These are phyloP conservation scores for Cranoglanis bouderius DNA, from an alignment of 2,113 vertebrate species.

Conservation along the genomic window DNA sequence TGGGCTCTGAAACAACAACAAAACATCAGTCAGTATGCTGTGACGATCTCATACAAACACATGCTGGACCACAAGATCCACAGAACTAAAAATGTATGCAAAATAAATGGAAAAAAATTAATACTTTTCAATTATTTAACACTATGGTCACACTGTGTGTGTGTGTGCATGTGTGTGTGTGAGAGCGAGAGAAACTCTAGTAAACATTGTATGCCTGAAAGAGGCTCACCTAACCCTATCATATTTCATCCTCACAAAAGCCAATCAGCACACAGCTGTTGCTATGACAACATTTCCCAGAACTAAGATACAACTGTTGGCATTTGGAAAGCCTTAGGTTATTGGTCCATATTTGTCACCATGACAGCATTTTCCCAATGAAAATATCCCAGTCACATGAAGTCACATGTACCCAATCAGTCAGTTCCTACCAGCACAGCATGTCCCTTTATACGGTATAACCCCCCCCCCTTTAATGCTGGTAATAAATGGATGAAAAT, in stretches of 20 bases:
- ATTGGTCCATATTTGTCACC: constrained; percentile 25
- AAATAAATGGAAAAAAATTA: background rate
- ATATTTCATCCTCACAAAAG: constrained; percentile 19
- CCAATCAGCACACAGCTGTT: constrained; percentile 28
- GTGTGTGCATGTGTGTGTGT: background rate
- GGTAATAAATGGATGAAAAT: background rate
- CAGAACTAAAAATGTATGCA: background rate
- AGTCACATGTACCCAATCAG: background rate
- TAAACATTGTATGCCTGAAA: background rate
- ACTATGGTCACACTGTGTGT: background rate
- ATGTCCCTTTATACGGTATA: background rate
- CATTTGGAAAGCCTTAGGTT: background rate
- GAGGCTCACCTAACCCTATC: constrained; percentile 7
- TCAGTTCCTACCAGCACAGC: background rate
- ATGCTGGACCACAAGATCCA: background rate
- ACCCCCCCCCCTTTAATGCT: background rate
- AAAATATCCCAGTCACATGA: background rate
- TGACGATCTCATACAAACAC: background rate
- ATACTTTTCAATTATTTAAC: background rate
- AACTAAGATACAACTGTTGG: background rate
- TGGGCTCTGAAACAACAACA: constrained; percentile 73
- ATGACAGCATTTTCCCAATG: constrained; percentile 15
- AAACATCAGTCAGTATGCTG: background rate
- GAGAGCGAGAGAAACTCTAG: background rate
- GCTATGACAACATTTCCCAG: constrained; percentile 23